Evolutionary conservation across 2,113 vertebrate species (phyloP), one percentile per base, ranked within the genome.

Genomic region (Rhinogobius similis): DNA sequence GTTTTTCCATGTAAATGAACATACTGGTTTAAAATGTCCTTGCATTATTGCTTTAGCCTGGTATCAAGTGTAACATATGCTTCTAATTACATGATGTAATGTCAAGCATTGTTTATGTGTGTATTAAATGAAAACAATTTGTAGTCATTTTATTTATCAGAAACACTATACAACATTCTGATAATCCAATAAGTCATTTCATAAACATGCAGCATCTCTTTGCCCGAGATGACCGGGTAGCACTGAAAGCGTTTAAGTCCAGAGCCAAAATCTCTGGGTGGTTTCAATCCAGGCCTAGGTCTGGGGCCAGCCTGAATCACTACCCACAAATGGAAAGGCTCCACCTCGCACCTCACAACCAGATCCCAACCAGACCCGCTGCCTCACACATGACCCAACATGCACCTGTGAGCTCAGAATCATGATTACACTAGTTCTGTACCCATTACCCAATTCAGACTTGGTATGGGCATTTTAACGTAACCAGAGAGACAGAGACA

Each of bases 361-460:
- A 88, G 79, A 84, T 66, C 77, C 67, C 70, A 58, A 75, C 71
- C 74, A 81, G 76, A 70, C 75, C 77, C 70, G 82, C 75, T 75
- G 72, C 81, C 70, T 84, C 75, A 82, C 65, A 78, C 72, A 55
- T 78, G 83, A 86, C 79, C 82, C 73, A 43, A 76, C 77, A 56
- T 76, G 63, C 62, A 81, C 70, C 76, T 82, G 69, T 32, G 18
- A 44, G 21, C 39, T 27, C 2, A 48, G 21, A 26, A 67, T 67
- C 23, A 29, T 32, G 14, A 38, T 14, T 61, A 67, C 67, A 55
- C 73, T 72, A 46, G 75, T 74, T 68, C 63, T 61, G 36, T 20
- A 18, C 16, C n/a, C n/a, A n/a, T n/a, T 1, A 38, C 24, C 69
- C 67, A 14, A 38, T 53, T 72, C 38, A 58, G 48, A 12, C 65